Percentiles rank a stretch among this genome's conserved stretches.
These are phyloP conservation scores for Sander vitreus DNA, from an alignment of 2,113 vertebrate species.

Conservation along the genomic window DNA sequence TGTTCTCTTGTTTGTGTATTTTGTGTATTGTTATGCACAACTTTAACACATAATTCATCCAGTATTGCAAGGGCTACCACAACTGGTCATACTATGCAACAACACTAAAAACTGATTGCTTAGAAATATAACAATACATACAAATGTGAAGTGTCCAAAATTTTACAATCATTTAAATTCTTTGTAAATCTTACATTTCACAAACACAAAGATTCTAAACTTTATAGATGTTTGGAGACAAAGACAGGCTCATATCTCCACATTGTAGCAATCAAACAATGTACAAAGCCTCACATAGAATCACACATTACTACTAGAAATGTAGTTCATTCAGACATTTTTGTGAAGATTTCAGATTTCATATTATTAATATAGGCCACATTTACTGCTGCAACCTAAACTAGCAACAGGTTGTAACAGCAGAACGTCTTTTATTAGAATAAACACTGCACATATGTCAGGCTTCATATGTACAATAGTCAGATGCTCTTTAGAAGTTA, in stretches of 20 bases:
- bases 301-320: background rate
- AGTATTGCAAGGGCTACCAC: background rate
- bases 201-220: background rate
- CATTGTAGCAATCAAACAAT: background rate
- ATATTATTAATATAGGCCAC: background rate
- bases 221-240: background rate
- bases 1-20: background rate
- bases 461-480: background rate
- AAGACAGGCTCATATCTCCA: too few relatives aligned
- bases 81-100: background rate
- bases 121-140: background rate
- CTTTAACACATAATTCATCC: background rate
- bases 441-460: background rate
- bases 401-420: background rate
- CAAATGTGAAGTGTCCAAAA: background rate
- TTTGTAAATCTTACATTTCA: background rate
- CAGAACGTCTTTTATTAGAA: background rate
- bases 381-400: background rate
- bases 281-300: background rate
- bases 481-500: background rate
- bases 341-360: background rate
- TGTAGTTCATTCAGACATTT: background rate
- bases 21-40: background rate
- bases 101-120: background rate
- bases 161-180: background rate